These are phyloP conservation scores for Bothrops jararaca DNA, from an alignment of 2,113 vertebrate genomes.

Conservation along the genomic window DNA sequence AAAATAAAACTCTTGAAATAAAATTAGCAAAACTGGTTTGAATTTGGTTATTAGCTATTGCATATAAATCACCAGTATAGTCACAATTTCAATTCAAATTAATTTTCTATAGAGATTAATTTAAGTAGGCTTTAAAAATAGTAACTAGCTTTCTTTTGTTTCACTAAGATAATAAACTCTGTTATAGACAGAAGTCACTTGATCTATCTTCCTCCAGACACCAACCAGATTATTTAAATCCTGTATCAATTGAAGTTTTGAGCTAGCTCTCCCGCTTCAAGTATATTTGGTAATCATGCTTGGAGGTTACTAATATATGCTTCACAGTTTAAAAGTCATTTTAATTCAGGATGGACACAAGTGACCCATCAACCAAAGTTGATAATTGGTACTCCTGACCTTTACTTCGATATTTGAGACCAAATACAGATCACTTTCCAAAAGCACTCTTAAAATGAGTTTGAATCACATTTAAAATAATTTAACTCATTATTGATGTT, in stretches of 20 bases:
- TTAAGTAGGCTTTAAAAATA: background rate
- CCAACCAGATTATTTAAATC: no score
- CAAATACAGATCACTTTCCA: background rate
- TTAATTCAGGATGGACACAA: background rate
- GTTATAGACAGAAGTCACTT: no score
- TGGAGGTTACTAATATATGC: no score
- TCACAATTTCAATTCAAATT: background rate
- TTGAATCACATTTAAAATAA: background rate
- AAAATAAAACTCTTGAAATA: background rate
- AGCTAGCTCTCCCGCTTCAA: no score
- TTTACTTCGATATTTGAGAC: background rate
- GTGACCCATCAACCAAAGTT: background rate
- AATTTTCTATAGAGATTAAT: background rate
- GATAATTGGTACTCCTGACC: background rate
- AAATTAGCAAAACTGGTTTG: background rate
- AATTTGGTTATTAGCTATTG: background rate
- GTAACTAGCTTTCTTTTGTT: background rate
- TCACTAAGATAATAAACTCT: no score
- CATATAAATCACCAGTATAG: background rate
- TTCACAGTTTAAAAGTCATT: background rate
- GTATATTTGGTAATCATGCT: no score
- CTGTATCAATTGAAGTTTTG: no score
- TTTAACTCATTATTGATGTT: background rate
- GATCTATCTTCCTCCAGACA: no score
- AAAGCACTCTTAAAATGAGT: background rate